Base-by-base conservation (phyloP, 2,797 vertebrate species). In the Basileuterus tristriatus region DNA sequence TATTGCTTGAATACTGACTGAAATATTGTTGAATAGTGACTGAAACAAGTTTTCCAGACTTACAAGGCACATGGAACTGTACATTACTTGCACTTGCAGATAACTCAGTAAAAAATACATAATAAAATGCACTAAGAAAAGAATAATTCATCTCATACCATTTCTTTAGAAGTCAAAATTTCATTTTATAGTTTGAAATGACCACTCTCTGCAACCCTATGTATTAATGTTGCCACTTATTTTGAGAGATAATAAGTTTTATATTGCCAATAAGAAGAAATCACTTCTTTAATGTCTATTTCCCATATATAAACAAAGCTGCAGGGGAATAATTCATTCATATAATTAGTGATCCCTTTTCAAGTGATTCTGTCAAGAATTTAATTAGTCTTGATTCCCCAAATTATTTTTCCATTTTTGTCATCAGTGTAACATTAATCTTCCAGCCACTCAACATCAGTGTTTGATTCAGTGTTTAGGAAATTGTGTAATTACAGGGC, bases 301-400 rank as follows among this genome's bases (percentile, higher is more conserved):
- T 97, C 95, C 91, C 83, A 32, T 80, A 23, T 60, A 60, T 59
- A 79, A 65, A 56, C 62, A 62, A 71, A 83, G 30, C 80, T 26
- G 11, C 44, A 20, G 70, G 36, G 82, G 52, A 83, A 87, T 87
- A 58, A 81, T 74, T 89, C 17, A 58, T 82, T 93, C 67, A 49
- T 43, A 27, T 79, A 93, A 81, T 50, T 96, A 88, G 93, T 72
- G 75, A 67, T 70, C 63, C 87, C 58, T 90, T 77, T 83, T 92
- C 85, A 93, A 95, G 94, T 67, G 49, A 84, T 65, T 62, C 71
- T 93, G 88, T 93, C 63, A 87, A 95, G 70, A 97, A 90, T 87
- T 89, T 96, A 92, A 95, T 97, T 93, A 95, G 39, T 76, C 84
- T 96, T 91, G 89, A 94, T 93, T 95, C 82, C 50, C 90, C 62